Evolutionary conservation across 2,888 invertebrate genomes (phyloP).

Genomic region (Ophion ventricosus): DNA sequence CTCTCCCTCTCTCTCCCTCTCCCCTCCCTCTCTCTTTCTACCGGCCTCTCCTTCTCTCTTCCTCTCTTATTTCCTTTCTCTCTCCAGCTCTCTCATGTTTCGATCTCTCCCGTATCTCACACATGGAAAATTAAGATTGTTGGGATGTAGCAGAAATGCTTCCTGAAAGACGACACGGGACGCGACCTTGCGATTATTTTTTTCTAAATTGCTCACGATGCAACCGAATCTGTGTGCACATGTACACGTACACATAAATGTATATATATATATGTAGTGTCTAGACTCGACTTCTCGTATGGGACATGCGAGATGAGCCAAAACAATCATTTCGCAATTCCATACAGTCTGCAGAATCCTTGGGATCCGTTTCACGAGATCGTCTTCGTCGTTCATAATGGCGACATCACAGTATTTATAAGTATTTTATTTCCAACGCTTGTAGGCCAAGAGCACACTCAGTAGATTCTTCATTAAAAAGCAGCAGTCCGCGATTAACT

Average conservation of each 20-base stretch:
- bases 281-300: conserved; percentile 54
- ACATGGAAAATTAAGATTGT: conserved; percentile 26
- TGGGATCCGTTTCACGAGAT: conserved; percentile 33
- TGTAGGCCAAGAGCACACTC: not conserved
- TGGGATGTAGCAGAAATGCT: conserved; percentile 51
- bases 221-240: no score
- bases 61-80: not conserved
- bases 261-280: conserved; percentile 33
- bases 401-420: conserved; percentile 1
- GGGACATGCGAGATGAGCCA: conserved; percentile 53
- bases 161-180: conserved; percentile 67
- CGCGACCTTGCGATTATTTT: conserved; percentile 63
- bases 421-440: not conserved
- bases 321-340: conserved; percentile 55
- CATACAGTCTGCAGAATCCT: conserved; percentile 57
- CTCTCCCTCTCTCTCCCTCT: conserved; percentile 6
- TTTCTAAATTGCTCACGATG: no score
- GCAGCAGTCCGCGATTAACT: no score
- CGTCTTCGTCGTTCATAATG: conserved; percentile 22
- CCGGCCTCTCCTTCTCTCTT: not conserved
- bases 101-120: conserved; percentile 23
- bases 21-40: not conserved
- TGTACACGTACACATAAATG: not conserved
- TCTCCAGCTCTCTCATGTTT: conserved; percentile 18
- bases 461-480: not conserved